Evolutionary conservation across 2,797 vertebrate species (phyloP).

Genomic region (Labeo calbasu): DNA sequence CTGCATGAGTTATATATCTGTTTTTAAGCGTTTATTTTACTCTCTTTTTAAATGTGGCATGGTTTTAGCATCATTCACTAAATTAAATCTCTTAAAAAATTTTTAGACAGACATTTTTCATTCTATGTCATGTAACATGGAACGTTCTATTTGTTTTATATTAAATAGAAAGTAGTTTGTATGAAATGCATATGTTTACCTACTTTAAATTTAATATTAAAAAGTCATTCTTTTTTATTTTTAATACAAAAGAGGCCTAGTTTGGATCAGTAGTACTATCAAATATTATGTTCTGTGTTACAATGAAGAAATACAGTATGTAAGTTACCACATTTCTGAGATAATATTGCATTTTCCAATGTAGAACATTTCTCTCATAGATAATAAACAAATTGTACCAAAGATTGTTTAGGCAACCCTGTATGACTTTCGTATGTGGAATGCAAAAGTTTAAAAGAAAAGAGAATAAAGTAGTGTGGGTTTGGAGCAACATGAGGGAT

Average conservation of each 20-base stretch:
- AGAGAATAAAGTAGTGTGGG: neutral
- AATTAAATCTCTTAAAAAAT: constrained; percentile 55
- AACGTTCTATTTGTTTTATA: constrained; percentile 43
- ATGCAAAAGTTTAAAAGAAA: neutral
- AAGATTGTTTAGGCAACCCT: neutral
- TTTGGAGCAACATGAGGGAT: neutral
- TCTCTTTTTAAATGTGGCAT: constrained; percentile 7
- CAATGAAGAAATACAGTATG: constrained; percentile 48
- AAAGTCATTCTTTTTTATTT: neutral
- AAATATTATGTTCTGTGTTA: constrained; percentile 56
- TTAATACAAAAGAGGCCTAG: neutral
- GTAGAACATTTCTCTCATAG: constrained; percentile 44
- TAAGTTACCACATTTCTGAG: constrained; percentile 43
- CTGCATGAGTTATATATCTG: constrained; percentile 75
- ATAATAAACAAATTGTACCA: constrained; percentile 67
- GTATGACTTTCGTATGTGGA: neutral
- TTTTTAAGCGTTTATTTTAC: constrained; percentile 44
- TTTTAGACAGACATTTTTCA: constrained; percentile 32
- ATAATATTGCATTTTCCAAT: constrained; percentile 64
- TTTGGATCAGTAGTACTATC: neutral
- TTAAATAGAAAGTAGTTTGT: neutral
- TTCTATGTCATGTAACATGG: constrained; percentile 53
- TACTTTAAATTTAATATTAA: neutral
- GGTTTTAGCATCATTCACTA: neutral
- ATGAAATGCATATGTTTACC: neutral